Conservation (phyloP, 2,113 vertebrate genomes). For the Labeo catla region DNA sequence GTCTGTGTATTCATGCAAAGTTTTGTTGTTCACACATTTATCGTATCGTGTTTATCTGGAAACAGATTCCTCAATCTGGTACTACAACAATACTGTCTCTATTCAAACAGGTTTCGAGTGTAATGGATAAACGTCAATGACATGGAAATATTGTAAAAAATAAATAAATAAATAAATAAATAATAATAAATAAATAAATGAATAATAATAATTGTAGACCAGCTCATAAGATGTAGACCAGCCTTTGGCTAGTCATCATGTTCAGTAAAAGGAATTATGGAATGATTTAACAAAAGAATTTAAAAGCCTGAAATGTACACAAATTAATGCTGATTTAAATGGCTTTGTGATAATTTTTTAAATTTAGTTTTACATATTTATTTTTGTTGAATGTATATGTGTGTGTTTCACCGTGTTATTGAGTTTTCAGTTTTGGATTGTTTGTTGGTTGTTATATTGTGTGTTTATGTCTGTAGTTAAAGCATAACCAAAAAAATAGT, state of each 20-base stretch:
- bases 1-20: background rate
- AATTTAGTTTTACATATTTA: background rate
- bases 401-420: background rate
- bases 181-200: background rate
- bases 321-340: background rate
- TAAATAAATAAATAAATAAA: background rate
- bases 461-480: background rate
- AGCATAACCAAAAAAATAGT: background rate
- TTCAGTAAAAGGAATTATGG: background rate
- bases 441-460: background rate
- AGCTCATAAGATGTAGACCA: background rate
- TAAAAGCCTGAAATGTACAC: background rate
- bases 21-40: background rate
- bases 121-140: background rate
- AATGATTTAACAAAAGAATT: background rate
- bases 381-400: background rate
- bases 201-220: background rate
- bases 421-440: background rate
- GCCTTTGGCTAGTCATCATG: background rate
- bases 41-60: background rate
- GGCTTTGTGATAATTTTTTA: background rate
- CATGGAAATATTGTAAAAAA: background rate
- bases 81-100: background rate
- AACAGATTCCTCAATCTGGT: background rate
- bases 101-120: background rate